These are phyloP conservation scores for Myopa tessellatipennis DNA, from an alignment of 2,888 invertebrate species.

Conservation along the genomic window DNA sequence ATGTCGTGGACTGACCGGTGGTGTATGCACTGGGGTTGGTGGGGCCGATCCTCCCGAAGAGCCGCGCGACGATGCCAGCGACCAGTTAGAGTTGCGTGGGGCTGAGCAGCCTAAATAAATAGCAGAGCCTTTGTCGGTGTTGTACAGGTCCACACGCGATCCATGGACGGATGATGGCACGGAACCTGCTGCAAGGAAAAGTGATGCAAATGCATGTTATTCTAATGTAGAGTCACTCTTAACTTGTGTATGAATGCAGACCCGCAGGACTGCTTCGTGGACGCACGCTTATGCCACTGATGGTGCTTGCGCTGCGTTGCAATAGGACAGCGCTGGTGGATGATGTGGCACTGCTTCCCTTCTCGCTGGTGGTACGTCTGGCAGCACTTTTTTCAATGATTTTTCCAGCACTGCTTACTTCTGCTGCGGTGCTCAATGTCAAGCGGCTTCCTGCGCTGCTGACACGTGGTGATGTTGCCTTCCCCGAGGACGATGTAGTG, in stretches of 20 bases:
- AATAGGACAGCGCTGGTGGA: slow-evolving; percentile 47
- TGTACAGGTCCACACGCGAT: slow-evolving; percentile 77
- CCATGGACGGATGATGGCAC: slow-evolving; percentile 80
- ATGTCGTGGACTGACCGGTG: slow-evolving; percentile 80
- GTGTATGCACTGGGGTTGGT: slow-evolving; percentile 80
- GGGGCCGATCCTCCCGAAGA: slow-evolving; percentile 77
- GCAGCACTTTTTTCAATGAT: slow-evolving; percentile 10
- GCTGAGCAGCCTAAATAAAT: slow-evolving; percentile 72
- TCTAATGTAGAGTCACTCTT: background rate
- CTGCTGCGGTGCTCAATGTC: slow-evolving; percentile 31
- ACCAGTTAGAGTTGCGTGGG: slow-evolving; percentile 61
- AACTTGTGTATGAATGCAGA: slow-evolving; percentile 79
- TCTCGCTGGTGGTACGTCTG: slow-evolving; percentile 6
- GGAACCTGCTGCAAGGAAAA: slow-evolving; percentile 70
- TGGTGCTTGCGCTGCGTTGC: slow-evolving; percentile 66
- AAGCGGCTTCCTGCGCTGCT: slow-evolving; percentile 55
- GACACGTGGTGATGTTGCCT: slow-evolving; percentile 48
- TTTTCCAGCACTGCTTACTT: background rate
- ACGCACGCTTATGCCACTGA: slow-evolving; percentile 69
- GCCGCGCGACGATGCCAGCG: slow-evolving; percentile 69
- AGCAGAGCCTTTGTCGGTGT: slow-evolving; percentile 72
- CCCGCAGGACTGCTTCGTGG: slow-evolving; percentile 84
- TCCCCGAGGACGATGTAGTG: slow-evolving; percentile 45
- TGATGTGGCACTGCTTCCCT: slow-evolving; percentile 16
- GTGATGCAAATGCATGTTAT: background rate